Evolutionary conservation across 2,888 invertebrate genomes (phyloP).

Genomic region (Melitaea athalia): DNA sequence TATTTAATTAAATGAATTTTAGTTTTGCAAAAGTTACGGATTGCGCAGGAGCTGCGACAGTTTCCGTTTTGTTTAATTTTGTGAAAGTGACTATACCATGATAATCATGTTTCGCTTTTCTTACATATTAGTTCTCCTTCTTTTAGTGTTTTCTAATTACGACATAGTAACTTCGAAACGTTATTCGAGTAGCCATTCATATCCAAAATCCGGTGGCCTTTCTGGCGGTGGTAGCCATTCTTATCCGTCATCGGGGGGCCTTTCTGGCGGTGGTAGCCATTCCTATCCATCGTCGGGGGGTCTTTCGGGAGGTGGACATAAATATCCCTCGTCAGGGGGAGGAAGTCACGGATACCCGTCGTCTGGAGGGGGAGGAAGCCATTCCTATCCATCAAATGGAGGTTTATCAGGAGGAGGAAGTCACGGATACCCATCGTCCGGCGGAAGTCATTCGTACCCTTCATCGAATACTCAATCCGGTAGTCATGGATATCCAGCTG

Average conservation of each 20-base stretch:
- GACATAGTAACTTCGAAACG: slow-evolving; percentile 48
- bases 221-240: slow-evolving; percentile 51
- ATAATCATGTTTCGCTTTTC: slow-evolving; percentile 41
- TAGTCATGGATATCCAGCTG: slow-evolving; percentile 43
- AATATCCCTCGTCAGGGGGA: slow-evolving; percentile 53
- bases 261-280: slow-evolving; percentile 48
- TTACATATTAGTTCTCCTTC: slow-evolving; percentile 55
- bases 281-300: slow-evolving; percentile 38
- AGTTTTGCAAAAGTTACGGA: background rate
- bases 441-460: slow-evolving; percentile 46
- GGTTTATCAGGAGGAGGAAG: slow-evolving; percentile 45
- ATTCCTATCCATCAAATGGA: slow-evolving; percentile 48
- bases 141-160: slow-evolving; percentile 52
- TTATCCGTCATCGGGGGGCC: slow-evolving; percentile 55
- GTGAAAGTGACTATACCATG: slow-evolving; percentile 32
- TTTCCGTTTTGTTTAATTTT: slow-evolving; percentile 24
- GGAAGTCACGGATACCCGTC: slow-evolving; percentile 45
- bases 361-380: slow-evolving; percentile 45
- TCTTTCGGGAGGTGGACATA: slow-evolving; percentile 38
- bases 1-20: no score
- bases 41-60: slow-evolving; percentile 45
- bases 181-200: slow-evolving; percentile 45
- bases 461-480: slow-evolving; percentile 39
- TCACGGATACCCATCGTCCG: slow-evolving; percentile 49
- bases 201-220: slow-evolving; percentile 49